Evolutionary conservation across 2,113 vertebrate genomes (phyloP), one percentile per base, ranked within the genome.

Genomic region (Oncorhynchus gorbuscha): DNA sequence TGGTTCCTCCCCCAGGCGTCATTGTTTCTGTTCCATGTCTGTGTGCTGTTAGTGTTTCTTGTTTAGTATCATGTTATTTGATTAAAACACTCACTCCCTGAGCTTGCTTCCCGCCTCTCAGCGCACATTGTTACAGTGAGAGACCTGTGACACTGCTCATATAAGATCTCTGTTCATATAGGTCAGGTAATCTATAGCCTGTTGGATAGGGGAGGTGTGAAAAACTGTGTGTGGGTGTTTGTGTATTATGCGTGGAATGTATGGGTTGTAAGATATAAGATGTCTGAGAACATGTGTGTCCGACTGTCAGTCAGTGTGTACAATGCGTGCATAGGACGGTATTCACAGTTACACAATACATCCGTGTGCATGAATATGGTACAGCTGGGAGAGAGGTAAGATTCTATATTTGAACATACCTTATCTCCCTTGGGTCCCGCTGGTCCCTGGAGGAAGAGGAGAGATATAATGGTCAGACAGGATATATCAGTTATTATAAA

Each of bases 381-480:
- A 22, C 51, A 74, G 84, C 68, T 45, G 9, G 30, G 20, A 69
- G 18, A 6, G 64, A 30, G 70, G 66, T 81, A 85, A 18, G 51
- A 55, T 83, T 73, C 20, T 5, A 11, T 20, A 49, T 71, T 62
- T 48, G 78, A 78, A 48, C 86, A 92, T 94, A 98, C 96, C 95
- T 98, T 98, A 83, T 98, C 97, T 78, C 97, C 97, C 89, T 97
- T 97, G 74, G 91, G 94, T 91, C 97, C 97, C 16, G 91, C 90
- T 79, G 91, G 94, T 85, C 97, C 97, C 97, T 98, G 88, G 39
- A 87, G 84, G 65, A 82, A 32, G 83, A 12, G 58, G 80, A 82
- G 58, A 83, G 72, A 45, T 45, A 86, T 83, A 87, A 90, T 81
- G 80, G 84, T 83, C n/a, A 79, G 72, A 76, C 85, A 9, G 8